Evolutionary conservation across 30 jellyfish, hydroid and myxozoan genomes (phyloP), one percentile per base, ranked within the genome.

Genomic region (Cassiopea xamachana): DNA sequence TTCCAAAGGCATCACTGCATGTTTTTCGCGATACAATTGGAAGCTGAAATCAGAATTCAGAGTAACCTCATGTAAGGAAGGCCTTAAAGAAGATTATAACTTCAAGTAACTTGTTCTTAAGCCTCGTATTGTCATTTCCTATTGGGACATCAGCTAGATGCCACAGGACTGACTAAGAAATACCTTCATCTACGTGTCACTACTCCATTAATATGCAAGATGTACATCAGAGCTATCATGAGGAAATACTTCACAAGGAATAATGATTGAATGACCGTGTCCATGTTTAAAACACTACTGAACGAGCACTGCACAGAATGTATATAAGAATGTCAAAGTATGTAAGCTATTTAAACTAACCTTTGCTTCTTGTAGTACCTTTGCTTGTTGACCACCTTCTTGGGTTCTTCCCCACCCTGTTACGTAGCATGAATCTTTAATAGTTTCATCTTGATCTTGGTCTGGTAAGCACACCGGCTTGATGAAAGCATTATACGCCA

Each of bases 341-440:
- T 55, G 0, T 55, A 55, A 15, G 80, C n/a, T 2, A 43, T 27
- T 64, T 0, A 6, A 46, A 46, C 17, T 77, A 7, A 80, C 89
- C 80, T 44, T 71, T 19, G 92, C 92, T 46, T 84, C 92, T 73
- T 84, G 92, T 44, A 84, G 78, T 2, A 84, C 75, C 19, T 18
- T 55, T 48, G 92, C 92, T 7, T 19, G 39, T 1, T 14, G 47
- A 0, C 92, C 92, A 15, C 86, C 55, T 59, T 84, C 92, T 10
- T 62, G 51, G 48, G 59, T 58, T 19, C 92, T 64, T 43, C 92
- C 92, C 92, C 92, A 84, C 43, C 92, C 92, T 12, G 92, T 84
- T 44, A 84, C 92, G 49, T 84, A 84, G 43, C 92, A 84, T 13
- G 17, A 1, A 64, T 70, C 79, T 44, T 75, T 85, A 2, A 69